These are phyloP conservation scores for Lophotriccus pileatus DNA, from an alignment of 2,797 vertebrate species.

Conservation along the genomic window DNA sequence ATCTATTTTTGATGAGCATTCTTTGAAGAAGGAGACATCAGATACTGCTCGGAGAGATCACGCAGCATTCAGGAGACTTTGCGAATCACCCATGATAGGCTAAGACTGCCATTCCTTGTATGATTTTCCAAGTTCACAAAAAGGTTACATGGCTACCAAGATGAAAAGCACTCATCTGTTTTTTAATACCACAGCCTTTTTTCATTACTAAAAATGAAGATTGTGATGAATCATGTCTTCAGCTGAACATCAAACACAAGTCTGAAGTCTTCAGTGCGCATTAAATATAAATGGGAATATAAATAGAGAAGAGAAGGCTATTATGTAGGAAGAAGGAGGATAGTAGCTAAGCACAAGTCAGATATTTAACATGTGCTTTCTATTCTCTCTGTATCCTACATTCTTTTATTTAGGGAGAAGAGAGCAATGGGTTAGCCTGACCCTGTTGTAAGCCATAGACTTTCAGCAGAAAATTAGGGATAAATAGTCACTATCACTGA, in stretches of 20 bases:
- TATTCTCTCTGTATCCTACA: background rate
- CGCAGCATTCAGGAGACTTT: constrained; percentile 18
- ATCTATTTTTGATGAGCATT: background rate
- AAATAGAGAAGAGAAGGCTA: constrained; percentile 46
- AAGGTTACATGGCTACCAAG: constrained; percentile 58
- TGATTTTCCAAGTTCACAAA: constrained; percentile 54
- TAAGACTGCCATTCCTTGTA: constrained; percentile 30
- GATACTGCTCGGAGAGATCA: background rate
- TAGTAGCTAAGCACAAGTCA: constrained; percentile 36
- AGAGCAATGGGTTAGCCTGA: background rate
- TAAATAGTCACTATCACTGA: background rate
- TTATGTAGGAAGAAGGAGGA: constrained; percentile 47
- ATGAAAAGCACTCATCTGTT: constrained; percentile 35
- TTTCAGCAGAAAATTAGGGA: background rate
- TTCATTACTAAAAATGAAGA: constrained; percentile 31
- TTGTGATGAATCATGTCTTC: constrained; percentile 65
- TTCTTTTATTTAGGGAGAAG: background rate
- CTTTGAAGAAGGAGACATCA: constrained; percentile 35
- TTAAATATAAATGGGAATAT: constrained; percentile 49
- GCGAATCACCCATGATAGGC: background rate
- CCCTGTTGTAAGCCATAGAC: background rate
- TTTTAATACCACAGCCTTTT: constrained; percentile 24
- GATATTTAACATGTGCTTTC: constrained; percentile 27
- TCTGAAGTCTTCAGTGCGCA: constrained; percentile 46
- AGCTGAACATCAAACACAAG: constrained; percentile 49